Percentiles rank a stretch among this genome's conserved stretches.
phyloP scores from a whole-genome alignment of 1,140 invertebrate species.

The Platyscapa corneri region DNA sequence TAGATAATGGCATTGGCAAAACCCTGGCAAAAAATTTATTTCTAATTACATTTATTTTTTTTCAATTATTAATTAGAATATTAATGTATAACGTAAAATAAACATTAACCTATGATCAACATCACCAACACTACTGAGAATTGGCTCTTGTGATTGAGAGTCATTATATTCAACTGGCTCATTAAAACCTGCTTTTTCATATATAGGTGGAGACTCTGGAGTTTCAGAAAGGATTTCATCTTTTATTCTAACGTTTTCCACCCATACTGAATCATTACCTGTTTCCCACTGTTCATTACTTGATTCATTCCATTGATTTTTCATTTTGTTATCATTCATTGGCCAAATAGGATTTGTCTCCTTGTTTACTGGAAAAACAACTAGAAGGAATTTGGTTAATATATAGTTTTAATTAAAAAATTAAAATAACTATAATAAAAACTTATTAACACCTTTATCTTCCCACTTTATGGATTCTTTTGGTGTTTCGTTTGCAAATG shows the following conservation, averaged over 20 bases:
- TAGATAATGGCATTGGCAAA: constrained; percentile 66
- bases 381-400: constrained; percentile 32
- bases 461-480: constrained; percentile 67
- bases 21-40: constrained; percentile 59
- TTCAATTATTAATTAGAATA: neutral
- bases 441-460: constrained; percentile 63
- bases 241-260: constrained; percentile 60
- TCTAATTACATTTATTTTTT: neutral
- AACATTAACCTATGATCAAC: constrained; percentile 76
- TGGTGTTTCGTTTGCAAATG: constrained; percentile 64
- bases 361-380: constrained; percentile 62
- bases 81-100: neutral
- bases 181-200: constrained; percentile 76
- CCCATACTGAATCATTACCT: constrained; percentile 64
- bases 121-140: constrained; percentile 73
- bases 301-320: constrained; percentile 64
- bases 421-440: constrained; percentile 23
- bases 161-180: constrained; percentile 78
- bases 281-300: constrained; percentile 68
- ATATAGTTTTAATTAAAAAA: neutral
- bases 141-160: constrained; percentile 67
- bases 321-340: constrained; percentile 61
- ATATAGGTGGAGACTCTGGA: constrained; percentile 80
- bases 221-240: constrained; percentile 72
- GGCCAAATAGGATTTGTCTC: constrained; percentile 68